Evolutionary conservation across 2,797 vertebrate species (phyloP).

Genomic region (Tapirus indicus): DNA sequence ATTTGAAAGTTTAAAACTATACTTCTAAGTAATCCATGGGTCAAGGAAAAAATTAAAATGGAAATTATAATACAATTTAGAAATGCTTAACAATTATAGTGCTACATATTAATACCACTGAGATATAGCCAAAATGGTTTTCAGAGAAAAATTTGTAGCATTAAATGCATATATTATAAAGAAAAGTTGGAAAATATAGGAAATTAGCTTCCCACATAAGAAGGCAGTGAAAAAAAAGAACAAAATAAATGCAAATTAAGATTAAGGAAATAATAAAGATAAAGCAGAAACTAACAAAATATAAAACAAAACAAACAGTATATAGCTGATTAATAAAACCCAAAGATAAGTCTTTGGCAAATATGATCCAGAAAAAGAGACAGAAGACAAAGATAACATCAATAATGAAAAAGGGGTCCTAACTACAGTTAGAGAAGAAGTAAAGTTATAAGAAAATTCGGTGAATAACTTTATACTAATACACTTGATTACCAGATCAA

Average conservation of each 20-base stretch:
- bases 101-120: neutral
- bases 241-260: neutral
- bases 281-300: slow-evolving; percentile 2
- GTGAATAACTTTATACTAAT: neutral
- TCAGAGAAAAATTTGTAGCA: neutral
- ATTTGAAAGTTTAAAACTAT: neutral
- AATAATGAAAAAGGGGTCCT: neutral
- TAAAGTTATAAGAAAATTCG: neutral
- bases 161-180: neutral
- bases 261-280: neutral
- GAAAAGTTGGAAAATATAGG: neutral
- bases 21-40: neutral
- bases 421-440: neutral
- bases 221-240: neutral
- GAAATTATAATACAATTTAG: neutral
- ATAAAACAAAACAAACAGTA: neutral
- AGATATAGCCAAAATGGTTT: neutral
- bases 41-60: neutral
- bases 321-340: neutral
- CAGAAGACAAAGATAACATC: too few species aligned
- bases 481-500: neutral
- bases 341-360: neutral
- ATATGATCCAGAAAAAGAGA: neutral
- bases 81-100: neutral
- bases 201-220: neutral